Base-by-base conservation (phyloP, 2,113 vertebrate genomes). In the Notothenia rossii region DNA sequence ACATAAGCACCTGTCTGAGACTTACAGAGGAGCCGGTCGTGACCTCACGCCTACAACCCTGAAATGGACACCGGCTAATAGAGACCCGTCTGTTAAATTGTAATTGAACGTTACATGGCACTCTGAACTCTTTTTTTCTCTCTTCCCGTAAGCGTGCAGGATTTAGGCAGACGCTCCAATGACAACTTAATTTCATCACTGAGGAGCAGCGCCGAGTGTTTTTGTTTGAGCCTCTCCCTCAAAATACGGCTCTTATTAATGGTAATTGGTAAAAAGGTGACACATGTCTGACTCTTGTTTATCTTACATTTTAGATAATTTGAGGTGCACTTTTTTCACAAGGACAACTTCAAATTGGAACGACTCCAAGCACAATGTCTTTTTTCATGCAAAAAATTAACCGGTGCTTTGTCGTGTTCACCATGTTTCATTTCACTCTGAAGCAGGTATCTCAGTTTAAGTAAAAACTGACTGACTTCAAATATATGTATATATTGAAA, bases 101-200 rank as follows among this genome's bases (percentile, higher is more conserved):
- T 94, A 94, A 96, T 94, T 95, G 94, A 96, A 95, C 94, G 92
- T 91, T 95, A 94, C 88, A 88, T 85, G 86, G 85, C 92, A 92
- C 91, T 95, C 88, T 93, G 88, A 91, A 93, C 94, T 91, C 84
- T 91, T 94, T 64, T 85, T 91, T 85, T 79, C 17, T 49, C 5
- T 29, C 13, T 4, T 80, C 58, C 81, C 70, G 92, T 93, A 94
- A 95, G 90, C 92, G 86, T 93, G 94, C 93, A 90, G 91, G 94
- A 89, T 91, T 94, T 93, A 91, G 91, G 95, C 94, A 95, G 95
- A 94, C 90, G 94, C 95, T 96, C 95, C 93, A 96, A 92, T 94
- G 94, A 96, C 94, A 96, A 89, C 60, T 86, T 93, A 92, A 94
- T 94, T 93, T 94, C 86, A 78, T 68, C 88, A 92, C 83, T 56